Evolutionary conservation across 2,888 invertebrate genomes (phyloP).

Genomic region (Hypsopygia costalis): DNA sequence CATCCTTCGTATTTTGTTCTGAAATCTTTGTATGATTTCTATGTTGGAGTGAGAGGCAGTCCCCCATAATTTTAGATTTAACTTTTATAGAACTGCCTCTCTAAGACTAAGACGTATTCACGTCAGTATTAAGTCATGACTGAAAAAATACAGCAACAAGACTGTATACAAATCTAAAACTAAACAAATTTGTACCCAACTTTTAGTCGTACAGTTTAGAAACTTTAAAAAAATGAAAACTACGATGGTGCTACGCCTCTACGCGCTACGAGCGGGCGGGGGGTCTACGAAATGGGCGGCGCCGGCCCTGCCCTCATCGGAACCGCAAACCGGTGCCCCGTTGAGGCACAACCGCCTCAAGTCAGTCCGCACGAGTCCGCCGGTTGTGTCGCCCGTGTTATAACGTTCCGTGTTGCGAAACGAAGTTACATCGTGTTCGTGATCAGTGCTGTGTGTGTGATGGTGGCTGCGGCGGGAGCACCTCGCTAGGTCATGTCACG

Average conservation of each 20-base stretch:
- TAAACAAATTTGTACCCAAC: not conserved
- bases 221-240: slow-evolving; percentile 8
- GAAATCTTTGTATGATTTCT: too few relatives aligned
- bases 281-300: slow-evolving; percentile 21
- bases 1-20: too few relatives aligned
- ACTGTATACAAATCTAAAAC: too few relatives aligned
- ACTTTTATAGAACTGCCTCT: too few relatives aligned
- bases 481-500: slow-evolving; percentile 88
- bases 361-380: slow-evolving; percentile 10
- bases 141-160: too few relatives aligned
- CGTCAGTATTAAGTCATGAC: too few relatives aligned
- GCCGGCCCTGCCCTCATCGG: slow-evolving; percentile 14
- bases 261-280: slow-evolving; percentile 25
- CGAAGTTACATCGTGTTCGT: slow-evolving; percentile 30
- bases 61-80: too few relatives aligned
- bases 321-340: not conserved
- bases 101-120: too few relatives aligned
- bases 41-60: too few relatives aligned
- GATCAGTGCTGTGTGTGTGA: slow-evolving; percentile 54
- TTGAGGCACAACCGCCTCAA: not conserved
- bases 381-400: slow-evolving; percentile 28
- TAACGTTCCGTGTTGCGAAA: slow-evolving; percentile 23
- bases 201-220: not conserved
- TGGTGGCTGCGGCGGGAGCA: slow-evolving; percentile 53
- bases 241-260: slow-evolving; percentile 31